Percentiles rank a stretch among this genome's conserved stretches.
These are phyloP conservation scores for Pangasius sanitwongsei DNA, from an alignment of 2,797 vertebrate genomes.

Conservation along the genomic window DNA sequence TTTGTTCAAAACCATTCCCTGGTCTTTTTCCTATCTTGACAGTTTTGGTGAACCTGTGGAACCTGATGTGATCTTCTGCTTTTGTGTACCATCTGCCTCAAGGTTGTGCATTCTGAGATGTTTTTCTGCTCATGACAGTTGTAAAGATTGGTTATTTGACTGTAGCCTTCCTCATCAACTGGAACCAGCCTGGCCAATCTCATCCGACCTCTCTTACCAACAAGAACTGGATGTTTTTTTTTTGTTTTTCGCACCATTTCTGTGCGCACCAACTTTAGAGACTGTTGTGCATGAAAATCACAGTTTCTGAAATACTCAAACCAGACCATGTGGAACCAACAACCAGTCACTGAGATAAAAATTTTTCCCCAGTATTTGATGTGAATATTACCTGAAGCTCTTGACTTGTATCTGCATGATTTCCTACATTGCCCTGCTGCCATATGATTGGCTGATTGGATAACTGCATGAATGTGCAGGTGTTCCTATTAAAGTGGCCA, in stretches of 20 bases:
- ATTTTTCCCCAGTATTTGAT: background rate
- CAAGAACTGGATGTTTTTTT: background rate
- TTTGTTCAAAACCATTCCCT: background rate
- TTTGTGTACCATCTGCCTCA: background rate
- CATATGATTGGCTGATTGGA: background rate
- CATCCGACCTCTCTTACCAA: background rate
- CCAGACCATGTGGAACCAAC: background rate
- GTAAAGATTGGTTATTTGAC: background rate
- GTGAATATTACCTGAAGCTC: background rate
- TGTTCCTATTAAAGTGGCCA: conserved; percentile 14
- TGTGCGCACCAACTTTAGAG: background rate
- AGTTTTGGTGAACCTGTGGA: background rate
- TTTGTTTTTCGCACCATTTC: background rate
- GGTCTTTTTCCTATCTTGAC: background rate
- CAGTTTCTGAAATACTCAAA: background rate
- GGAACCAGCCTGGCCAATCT: background rate
- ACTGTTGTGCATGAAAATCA: background rate
- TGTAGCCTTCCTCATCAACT: background rate
- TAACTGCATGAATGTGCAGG: background rate
- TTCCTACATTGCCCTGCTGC: background rate
- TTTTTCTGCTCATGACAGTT: background rate
- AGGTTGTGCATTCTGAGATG: background rate
- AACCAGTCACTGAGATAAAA: background rate
- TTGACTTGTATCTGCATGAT: background rate
- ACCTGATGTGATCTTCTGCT: background rate